Evolutionary conservation across 2,797 vertebrate species (phyloP), one percentile per base, ranked within the genome.

Genomic region (Ispidina lecontei): DNA sequence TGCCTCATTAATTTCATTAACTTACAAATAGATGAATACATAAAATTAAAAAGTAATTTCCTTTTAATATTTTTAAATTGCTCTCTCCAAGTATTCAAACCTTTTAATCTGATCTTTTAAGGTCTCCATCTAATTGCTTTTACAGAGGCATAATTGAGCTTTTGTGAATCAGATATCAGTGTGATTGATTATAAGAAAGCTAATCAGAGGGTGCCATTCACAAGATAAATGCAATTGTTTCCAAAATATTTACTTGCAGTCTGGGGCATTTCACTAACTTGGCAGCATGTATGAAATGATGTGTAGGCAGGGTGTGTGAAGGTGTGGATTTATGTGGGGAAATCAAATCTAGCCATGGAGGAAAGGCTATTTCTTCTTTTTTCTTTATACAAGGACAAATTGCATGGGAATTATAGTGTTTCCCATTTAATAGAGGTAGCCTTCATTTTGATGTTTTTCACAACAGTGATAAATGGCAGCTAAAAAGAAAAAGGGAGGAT

Each of bases 1-100:
- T 97, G 94, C 94, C 96, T 97, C 96, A 97, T 97, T 98, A 98
- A 96, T 97, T 97, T 97, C 93, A 97, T 97, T 98, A 97, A 96
- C 94, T 97, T 97, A 90, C 93, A 97, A 97, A 97, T 84, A 97
- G 94, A 97, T 96, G 93, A 97, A 96, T 97, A 96, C 95, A 97
- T 95, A 94, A 95, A 97, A 97, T 97, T 97, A 96, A 98, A 97
- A 97, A 96, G 89, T 87, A 79, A 96, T 97, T 97, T 97, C 94
- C 88, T 96, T 95, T 96, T 96, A 98, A 97, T 96, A 96, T 87
- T 96, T 94, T 94, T 79, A 87, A 96, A 95, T 96, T 87, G 86
- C 89, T 94, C 96, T 91, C 83, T 92, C 90, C 87, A 77, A 96
- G 70, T 85, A 84, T 90, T 96, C 95, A 97, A 96, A 95, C 47